Conservation (phyloP, 1,140 invertebrate species). For the Anadara kagoshimensis region DNA sequence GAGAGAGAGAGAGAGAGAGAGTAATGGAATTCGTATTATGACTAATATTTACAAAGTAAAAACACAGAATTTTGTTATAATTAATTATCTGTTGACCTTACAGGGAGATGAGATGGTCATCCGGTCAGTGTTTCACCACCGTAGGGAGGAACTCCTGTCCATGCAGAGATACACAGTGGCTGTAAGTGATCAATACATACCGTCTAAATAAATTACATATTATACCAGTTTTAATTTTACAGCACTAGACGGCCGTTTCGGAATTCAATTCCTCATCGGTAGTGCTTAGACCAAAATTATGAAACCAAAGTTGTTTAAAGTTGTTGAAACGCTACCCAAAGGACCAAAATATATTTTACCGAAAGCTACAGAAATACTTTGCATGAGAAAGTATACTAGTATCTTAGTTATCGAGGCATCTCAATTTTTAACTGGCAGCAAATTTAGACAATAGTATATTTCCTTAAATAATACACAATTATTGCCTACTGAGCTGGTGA, state of each 20-base stretch:
- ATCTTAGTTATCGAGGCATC: not conserved
- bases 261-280: no score
- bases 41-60: not conserved
- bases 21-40: not conserved
- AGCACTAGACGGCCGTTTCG: no score
- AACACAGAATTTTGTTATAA: not conserved
- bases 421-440: not conserved
- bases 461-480: no score
- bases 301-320: not conserved
- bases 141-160: slow-evolving; percentile 50
- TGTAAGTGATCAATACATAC: slow-evolving; percentile 16
- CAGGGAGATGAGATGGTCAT: slow-evolving; percentile 53
- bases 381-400: not conserved
- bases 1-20: not conserved
- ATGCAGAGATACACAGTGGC: slow-evolving; percentile 47
- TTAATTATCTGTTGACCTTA: not conserved
- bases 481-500: no score
- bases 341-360: not conserved
- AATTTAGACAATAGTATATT: no score
- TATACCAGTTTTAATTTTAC: no score
- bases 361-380: not conserved
- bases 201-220: not conserved
- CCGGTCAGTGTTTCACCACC: slow-evolving; percentile 44
- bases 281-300: no score
- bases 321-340: not conserved